Conservation (phyloP, 64 coral and sea anemone species). For the Stichodactyla helianthus region DNA sequence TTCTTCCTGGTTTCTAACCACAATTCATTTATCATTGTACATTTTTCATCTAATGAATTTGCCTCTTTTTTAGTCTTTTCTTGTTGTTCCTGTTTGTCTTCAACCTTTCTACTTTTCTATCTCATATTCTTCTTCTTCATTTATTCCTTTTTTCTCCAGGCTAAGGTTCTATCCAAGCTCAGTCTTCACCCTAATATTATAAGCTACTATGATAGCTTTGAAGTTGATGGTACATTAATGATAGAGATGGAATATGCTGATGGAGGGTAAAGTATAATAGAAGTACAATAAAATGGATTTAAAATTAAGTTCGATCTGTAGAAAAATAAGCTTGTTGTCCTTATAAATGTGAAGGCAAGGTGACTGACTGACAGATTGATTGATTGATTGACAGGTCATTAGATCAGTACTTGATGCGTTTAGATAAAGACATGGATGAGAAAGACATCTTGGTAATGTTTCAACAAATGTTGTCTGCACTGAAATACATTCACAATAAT, state of each 20-base stretch:
- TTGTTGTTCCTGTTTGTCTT: too few relatives aligned
- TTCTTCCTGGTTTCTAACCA: too few relatives aligned
- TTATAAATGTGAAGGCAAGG: too few relatives aligned
- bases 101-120: too few relatives aligned
- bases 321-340: too few relatives aligned
- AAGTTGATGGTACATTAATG: slow-evolving; percentile 94
- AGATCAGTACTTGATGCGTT: slow-evolving; percentile 74
- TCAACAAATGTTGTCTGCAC: slow-evolving; percentile 88
- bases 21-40: too few relatives aligned
- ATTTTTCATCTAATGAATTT: too few relatives aligned
- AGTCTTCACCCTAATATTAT: slow-evolving; percentile 96
- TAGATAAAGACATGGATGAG: slow-evolving; percentile 97
- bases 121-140: neutral
- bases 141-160: slow-evolving; percentile 34
- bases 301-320: too few relatives aligned
- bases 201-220: slow-evolving; percentile 99
- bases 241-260: slow-evolving; percentile 99
- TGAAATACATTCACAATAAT: slow-evolving; percentile 90
- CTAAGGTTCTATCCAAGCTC: slow-evolving; percentile 89
- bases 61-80: too few relatives aligned
- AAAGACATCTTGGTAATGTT: slow-evolving; percentile 85
- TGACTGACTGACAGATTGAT: neutral
- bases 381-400: slow-evolving; percentile 58
- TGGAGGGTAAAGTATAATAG: slow-evolving; percentile 61
- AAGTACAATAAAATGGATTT: too few relatives aligned